Evolutionary conservation across 2,113 vertebrate species (phyloP).

Genomic region (Semnopithecus entellus): DNA sequence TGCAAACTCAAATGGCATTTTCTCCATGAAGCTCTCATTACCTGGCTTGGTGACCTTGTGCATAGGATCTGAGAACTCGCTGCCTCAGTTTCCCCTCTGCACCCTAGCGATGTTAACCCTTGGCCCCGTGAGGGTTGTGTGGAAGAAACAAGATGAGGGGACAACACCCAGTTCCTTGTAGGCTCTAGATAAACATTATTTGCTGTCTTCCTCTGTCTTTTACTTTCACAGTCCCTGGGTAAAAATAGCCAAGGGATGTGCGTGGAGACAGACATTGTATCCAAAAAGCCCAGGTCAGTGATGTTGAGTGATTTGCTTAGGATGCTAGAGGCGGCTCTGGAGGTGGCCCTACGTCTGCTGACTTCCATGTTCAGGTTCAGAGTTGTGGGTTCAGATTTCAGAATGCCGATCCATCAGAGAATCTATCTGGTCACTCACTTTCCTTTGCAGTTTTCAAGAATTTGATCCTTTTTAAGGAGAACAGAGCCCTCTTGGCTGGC

Average conservation of each 20-base stretch:
- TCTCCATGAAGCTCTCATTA: background rate
- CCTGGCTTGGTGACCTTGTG: background rate
- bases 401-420: background rate
- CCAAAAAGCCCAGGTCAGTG: accelerated
- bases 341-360: accelerated
- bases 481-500: background rate
- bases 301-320: background rate
- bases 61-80: accelerated
- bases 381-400: background rate
- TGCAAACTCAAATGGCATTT: background rate
- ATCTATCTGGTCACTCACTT: background rate
- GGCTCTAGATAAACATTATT: background rate
- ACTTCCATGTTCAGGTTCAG: background rate
- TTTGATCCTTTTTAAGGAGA: background rate
- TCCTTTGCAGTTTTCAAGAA: background rate
- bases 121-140: background rate
- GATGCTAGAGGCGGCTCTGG: no score
- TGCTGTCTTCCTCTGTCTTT: background rate
- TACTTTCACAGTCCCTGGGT: background rate
- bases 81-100: background rate
- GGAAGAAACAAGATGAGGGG: background rate
- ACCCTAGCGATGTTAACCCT: no score
- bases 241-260: background rate
- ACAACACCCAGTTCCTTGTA: accelerated
- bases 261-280: no score